phyloP scores from a whole-genome alignment of 30 jellyfish, hydroid and myxozoan genomes.

The Pelagia noctiluca region DNA sequence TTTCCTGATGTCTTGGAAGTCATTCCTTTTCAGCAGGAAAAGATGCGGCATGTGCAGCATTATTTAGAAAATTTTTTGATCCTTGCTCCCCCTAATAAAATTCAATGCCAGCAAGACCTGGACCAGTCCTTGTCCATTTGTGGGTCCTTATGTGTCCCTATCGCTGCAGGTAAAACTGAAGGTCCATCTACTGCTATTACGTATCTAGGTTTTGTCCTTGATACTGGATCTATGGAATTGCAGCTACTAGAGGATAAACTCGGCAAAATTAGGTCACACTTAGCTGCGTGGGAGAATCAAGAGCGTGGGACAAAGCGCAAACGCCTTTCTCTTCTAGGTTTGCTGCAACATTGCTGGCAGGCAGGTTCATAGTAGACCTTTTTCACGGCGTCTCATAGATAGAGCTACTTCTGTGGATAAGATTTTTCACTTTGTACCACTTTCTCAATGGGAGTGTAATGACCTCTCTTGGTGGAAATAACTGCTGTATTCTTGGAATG shows the following conservation, averaged over 20 bases:
- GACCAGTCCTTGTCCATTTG: slow-evolving; percentile 30
- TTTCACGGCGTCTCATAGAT: slow-evolving; percentile 34
- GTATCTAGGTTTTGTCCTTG: slow-evolving; percentile 61
- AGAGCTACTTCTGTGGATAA: slow-evolving; percentile 51
- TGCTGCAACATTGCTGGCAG: slow-evolving; percentile 70
- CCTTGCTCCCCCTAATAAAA: neutral
- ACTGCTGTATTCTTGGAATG: slow-evolving; percentile 70
- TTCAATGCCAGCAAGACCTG: slow-evolving; percentile 32
- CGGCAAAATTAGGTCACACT: slow-evolving; percentile 14
- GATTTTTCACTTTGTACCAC: slow-evolving; percentile 20
- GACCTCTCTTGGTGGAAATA: slow-evolving; percentile 73
- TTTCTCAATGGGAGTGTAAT: slow-evolving; percentile 25
- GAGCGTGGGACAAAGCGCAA: slow-evolving; percentile 51
- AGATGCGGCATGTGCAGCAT: neutral
- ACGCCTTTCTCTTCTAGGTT: slow-evolving; percentile 64
- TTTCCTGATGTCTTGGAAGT: slow-evolving; percentile 69
- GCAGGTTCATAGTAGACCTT: slow-evolving; percentile 64
- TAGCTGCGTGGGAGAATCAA: slow-evolving; percentile 40
- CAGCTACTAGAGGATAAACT: slow-evolving; percentile 64
- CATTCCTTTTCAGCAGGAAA: slow-evolving; percentile 31
- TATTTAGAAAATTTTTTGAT: neutral
- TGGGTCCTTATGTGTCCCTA: slow-evolving; percentile 54
- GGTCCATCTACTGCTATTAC: slow-evolving; percentile 72
- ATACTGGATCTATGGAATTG: slow-evolving; percentile 27
- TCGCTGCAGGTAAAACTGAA: slow-evolving; percentile 64